These are phyloP conservation scores for Odocoileus hemionus DNA, from an alignment of 2,113 vertebrate genomes.

Conservation along the genomic window DNA sequence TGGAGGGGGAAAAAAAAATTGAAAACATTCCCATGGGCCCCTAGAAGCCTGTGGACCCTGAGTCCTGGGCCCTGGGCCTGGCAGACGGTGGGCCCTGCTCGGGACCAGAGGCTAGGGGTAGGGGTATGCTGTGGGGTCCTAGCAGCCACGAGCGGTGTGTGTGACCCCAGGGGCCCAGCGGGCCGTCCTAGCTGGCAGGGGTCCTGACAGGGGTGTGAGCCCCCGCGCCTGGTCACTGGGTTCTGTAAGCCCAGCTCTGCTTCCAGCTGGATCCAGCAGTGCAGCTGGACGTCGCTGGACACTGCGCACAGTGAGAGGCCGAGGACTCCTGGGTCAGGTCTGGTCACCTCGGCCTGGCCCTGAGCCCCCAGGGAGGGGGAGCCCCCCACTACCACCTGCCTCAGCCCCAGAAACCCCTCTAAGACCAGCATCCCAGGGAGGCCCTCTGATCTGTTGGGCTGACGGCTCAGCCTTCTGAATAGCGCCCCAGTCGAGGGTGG, in stretches of 20 bases:
- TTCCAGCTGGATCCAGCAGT: not conserved
- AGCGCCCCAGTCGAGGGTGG: not conserved
- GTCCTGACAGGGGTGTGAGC: not conserved
- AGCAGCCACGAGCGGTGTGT: not conserved
- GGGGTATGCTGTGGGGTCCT: not conserved
- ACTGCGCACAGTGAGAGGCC: not conserved
- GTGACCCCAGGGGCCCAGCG: rapidly evolving
- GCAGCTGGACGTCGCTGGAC: not conserved
- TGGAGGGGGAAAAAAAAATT: not conserved
- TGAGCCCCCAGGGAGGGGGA: not conserved
- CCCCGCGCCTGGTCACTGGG: not conserved
- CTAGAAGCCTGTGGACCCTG: not conserved
- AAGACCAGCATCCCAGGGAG: not conserved
- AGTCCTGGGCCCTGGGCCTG: not conserved
- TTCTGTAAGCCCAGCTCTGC: not conserved
- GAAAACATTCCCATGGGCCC: not conserved
- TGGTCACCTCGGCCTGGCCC: not conserved
- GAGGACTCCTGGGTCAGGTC: not conserved
- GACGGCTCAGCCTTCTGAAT: rapidly evolving
- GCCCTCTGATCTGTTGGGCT: not conserved
- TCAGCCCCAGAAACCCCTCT: not conserved
- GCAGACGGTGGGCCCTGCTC: not conserved
- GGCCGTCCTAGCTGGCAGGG: not conserved
- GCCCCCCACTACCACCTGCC: not conserved
- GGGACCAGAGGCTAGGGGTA: rapidly evolving